Base-by-base conservation (phyloP, 1,140 invertebrate genomes). In the Drosophila equinoxialis region DNA sequence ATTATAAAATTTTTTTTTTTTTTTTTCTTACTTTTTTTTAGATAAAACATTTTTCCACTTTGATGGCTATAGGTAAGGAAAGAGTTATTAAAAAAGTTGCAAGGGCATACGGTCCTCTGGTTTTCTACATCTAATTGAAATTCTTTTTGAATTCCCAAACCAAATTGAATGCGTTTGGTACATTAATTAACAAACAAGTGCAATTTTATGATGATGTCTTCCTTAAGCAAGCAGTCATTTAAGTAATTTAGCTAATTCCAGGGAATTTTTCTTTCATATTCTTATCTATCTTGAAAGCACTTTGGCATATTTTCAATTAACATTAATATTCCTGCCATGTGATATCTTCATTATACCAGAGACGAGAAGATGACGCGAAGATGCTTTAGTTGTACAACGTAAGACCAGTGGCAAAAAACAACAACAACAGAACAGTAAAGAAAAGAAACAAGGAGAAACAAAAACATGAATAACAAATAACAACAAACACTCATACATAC, bases 261-360 rank as follows among this genome's bases (percentile, higher is more conserved):
- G 35, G 35, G 41, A 77, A 61, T 26, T 14, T 20, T 17, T 51
- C 30, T 51, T 51, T 51, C 42, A 23, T 35, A 41, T 41, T 59
- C 74, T 48, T 26, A 45, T 30, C 20, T 37, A 65, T 42, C 23
- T 51, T 14, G 20, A 11, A 70, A 51, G 33, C 66, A 68, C 66
- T 70, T 76, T 64, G 73, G 60, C 74, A 65, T 65, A 75, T 57
- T 68, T 51, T 59, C 75, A 82, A 85, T 86, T 79, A 82, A 67
- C 75, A 79, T 73, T 77, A 81, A 73, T 85, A 79, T 82, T 62
- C 74, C 51, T 51, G 62, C 65, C 61, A 74, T 71, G 66, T 73
- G 83, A 79, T 81, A 73, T 86, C 82, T 85, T 87, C 65, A 85
- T 86, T 79, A 79, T 67, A 61, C 37, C 67, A 77, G 62, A 54